phyloP scores from a whole-genome alignment of 2,888 invertebrate genomes.

The Euplagia quadripunctaria region DNA sequence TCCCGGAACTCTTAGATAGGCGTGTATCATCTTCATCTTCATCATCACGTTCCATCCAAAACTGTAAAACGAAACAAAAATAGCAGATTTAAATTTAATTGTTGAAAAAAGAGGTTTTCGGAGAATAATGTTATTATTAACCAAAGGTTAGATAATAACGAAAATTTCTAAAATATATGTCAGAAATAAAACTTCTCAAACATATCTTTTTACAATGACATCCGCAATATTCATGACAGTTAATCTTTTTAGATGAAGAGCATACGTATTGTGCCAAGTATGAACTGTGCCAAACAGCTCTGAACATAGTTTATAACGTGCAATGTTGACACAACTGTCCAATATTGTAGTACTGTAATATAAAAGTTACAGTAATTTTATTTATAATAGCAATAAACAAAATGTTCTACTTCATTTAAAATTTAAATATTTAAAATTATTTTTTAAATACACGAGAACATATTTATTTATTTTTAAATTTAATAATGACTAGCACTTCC shows the following conservation, averaged over 20 bases:
- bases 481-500: too few species aligned
- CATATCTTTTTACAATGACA: slow-evolving; percentile 60
- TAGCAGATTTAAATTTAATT: too few species aligned
- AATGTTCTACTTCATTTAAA: not conserved
- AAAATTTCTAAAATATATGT: slow-evolving; percentile 33
- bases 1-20: too few species aligned
- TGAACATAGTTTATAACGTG: slow-evolving; percentile 59
- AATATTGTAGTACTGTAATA: slow-evolving; percentile 54
- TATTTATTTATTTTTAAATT: too few species aligned
- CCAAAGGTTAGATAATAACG: not conserved
- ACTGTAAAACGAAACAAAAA: too few species aligned
- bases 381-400: not conserved
- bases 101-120: too few species aligned
- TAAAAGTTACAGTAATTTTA: slow-evolving; percentile 27
- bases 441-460: too few species aligned
- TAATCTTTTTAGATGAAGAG: slow-evolving; percentile 61
- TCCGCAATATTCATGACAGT: slow-evolving; percentile 60
- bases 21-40: too few species aligned
- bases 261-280: slow-evolving; percentile 59
- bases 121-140: too few species aligned
- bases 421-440: not conserved
- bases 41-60: too few species aligned
- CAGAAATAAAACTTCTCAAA: slow-evolving; percentile 48
- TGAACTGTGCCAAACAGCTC: slow-evolving; percentile 69
- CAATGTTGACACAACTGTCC: slow-evolving; percentile 44